phyloP scores from a whole-genome alignment of 2,888 invertebrate genomes.

The Sarcophaga carnaria region DNA sequence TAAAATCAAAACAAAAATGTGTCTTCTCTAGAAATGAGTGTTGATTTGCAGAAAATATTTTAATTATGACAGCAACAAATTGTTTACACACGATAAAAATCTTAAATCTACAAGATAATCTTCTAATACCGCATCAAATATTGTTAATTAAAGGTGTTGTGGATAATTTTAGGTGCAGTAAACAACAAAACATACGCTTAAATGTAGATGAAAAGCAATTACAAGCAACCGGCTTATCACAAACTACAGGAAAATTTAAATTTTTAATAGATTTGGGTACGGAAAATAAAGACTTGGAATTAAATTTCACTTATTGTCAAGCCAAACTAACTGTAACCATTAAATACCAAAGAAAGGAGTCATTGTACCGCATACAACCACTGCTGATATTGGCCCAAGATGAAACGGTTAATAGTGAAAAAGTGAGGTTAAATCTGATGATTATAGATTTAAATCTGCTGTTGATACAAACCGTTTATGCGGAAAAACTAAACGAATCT shows the following conservation, averaged over 20 bases:
- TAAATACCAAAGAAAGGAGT: slow-evolving; percentile 68
- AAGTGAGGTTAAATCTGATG: slow-evolving; percentile 86
- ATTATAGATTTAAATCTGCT: slow-evolving; percentile 90
- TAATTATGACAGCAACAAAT: slow-evolving; percentile 38
- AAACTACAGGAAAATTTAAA: slow-evolving; percentile 76
- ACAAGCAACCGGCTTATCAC: slow-evolving; percentile 36
- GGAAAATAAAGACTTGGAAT: slow-evolving; percentile 41
- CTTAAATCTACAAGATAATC: slow-evolving; percentile 75
- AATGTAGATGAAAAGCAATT: not conserved
- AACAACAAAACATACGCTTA: slow-evolving; percentile 30
- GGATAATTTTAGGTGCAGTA: slow-evolving; percentile 62
- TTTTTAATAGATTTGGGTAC: slow-evolving; percentile 75
- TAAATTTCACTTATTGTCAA: slow-evolving; percentile 64
- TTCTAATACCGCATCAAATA: slow-evolving; percentile 76
- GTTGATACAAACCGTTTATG: slow-evolving; percentile 92
- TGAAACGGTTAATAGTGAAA: slow-evolving; percentile 80
- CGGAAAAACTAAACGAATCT: slow-evolving; percentile 92
- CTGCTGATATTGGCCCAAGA: slow-evolving; percentile 92
- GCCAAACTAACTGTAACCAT: slow-evolving; percentile 65
- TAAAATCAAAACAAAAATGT: slow-evolving; percentile 43
- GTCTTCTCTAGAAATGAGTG: slow-evolving; percentile 27
- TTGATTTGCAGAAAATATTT: not conserved
- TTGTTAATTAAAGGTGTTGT: slow-evolving; percentile 78
- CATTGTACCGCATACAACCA: slow-evolving; percentile 82
- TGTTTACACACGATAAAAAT: slow-evolving; percentile 74